Percentiles rank a stretch among this genome's conserved stretches.
These are phyloP conservation scores for Tubulanus polymorphus DNA, from an alignment of 2,888 invertebrate genomes.

Conservation along the genomic window DNA sequence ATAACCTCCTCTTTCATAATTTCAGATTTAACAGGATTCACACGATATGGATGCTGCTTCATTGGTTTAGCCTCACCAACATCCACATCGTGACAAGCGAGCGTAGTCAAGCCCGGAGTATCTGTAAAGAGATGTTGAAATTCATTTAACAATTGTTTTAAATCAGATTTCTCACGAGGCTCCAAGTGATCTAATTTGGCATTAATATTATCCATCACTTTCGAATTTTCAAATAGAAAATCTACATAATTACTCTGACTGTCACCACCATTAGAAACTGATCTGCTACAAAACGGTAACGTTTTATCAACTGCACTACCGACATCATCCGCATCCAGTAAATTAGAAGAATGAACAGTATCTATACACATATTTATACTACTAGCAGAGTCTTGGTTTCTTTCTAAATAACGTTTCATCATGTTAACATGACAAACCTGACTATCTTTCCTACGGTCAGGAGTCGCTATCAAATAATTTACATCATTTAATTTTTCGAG, in stretches of 20 bases:
- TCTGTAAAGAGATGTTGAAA: constrained; percentile 9
- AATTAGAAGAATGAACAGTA: too few species aligned
- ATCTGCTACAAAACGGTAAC: too few species aligned
- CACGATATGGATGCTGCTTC: constrained; percentile 11
- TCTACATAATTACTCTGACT: too few species aligned
- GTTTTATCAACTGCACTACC: too few species aligned
- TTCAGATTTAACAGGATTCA: constrained; percentile 10
- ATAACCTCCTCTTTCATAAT: constrained; percentile 17
- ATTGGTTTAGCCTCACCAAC: constrained; percentile 8
- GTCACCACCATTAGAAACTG: too few species aligned
- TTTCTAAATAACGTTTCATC: constrained; percentile 18
- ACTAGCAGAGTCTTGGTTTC: too few species aligned
- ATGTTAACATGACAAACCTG: constrained; percentile 21
- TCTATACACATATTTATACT: too few species aligned
- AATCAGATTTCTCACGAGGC: too few species aligned
- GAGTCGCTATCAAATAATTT: constrained; percentile 14
- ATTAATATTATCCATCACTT: constrained; percentile 3
- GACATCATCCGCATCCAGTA: too few species aligned
- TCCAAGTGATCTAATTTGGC: too few species aligned
- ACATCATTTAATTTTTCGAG: constrained; percentile 1
- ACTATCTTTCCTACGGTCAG: constrained; percentile 13
- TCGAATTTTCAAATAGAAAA: constrained; percentile 13
- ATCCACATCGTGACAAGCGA: constrained; percentile 9
- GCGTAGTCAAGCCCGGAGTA: constrained; percentile 2
- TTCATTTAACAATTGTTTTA: too few species aligned